Conservation (phyloP, 2,888 invertebrate genomes). For the Masnerella sp. region DNA sequence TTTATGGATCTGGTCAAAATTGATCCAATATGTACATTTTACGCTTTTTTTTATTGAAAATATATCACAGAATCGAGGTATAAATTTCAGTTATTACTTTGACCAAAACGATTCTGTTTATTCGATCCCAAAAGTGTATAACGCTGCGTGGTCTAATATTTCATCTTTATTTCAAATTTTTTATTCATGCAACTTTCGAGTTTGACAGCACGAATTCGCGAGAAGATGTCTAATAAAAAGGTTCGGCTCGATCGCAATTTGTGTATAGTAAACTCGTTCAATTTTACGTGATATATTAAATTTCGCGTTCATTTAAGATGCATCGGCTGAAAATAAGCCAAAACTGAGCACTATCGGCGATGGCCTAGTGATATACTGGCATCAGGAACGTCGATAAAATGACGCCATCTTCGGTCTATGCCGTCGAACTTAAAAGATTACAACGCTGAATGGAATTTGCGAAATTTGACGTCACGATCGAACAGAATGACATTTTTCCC, state of each 20-base stretch:
- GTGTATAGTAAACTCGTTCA: constrained; percentile 22
- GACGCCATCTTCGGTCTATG: constrained; percentile 23
- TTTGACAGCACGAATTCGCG: constrained; percentile 20
- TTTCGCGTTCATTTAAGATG: constrained; percentile 41
- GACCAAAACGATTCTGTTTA: no score
- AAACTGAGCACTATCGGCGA: constrained; percentile 49
- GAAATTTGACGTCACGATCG: constrained; percentile 19
- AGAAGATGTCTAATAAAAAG: constrained; percentile 35
- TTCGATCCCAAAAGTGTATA: no score
- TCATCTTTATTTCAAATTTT: constrained; percentile 19
- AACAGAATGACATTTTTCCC: constrained; percentile 1
- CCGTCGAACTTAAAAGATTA: constrained; percentile 32
- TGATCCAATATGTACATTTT: no score
- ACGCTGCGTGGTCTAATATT: no score
- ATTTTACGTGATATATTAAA: constrained; percentile 36
- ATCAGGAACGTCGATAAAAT: constrained; percentile 35
- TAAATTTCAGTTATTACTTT: neutral
- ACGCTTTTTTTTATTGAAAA: no score
- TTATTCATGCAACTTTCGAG: constrained; percentile 16
- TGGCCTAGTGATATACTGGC: constrained; percentile 39
- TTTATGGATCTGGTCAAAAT: no score
- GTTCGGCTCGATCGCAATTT: constrained; percentile 8
- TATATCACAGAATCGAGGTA: no score
- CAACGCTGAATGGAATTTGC: constrained; percentile 28
- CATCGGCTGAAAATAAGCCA: constrained; percentile 37